Evolutionary conservation across 2,797 vertebrate genomes (phyloP).

Genomic region (Cephalopachus bancanus): DNA sequence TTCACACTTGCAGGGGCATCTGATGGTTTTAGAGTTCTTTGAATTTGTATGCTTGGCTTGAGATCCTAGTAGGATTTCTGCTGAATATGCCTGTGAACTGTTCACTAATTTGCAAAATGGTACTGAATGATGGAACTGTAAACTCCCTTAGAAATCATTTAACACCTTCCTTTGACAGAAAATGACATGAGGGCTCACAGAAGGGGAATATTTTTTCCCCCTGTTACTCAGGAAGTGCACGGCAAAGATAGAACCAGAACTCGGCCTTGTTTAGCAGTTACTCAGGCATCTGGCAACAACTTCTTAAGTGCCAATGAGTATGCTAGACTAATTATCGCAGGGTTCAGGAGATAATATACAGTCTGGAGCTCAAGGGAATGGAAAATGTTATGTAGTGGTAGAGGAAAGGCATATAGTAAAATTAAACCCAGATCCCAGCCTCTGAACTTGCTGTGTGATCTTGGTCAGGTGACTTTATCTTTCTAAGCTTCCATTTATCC

Average conservation of each 20-base stretch:
- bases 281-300: neutral
- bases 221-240: neutral
- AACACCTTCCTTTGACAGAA: neutral
- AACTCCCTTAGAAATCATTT: neutral
- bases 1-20: neutral
- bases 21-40: neutral
- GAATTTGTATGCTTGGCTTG: neutral
- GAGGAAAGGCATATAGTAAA: neutral
- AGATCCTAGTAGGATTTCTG: neutral
- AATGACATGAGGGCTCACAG: neutral
- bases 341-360: neutral
- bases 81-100: neutral
- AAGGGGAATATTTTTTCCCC: neutral
- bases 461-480: neutral
- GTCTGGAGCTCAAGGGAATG: neutral
- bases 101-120: neutral
- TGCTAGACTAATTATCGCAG: neutral
- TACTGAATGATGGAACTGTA: neutral
- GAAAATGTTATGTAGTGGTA: neutral
- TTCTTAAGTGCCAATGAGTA: neutral
- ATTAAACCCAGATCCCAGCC: neutral
- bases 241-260: neutral
- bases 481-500: neutral
- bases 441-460: neutral
- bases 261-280: neutral